A percentile compares a stretch with the other conserved stretches of the same genome.
phyloP scores from a whole-genome alignment of 2,797 vertebrate genomes.

The Ispidina lecontei region DNA sequence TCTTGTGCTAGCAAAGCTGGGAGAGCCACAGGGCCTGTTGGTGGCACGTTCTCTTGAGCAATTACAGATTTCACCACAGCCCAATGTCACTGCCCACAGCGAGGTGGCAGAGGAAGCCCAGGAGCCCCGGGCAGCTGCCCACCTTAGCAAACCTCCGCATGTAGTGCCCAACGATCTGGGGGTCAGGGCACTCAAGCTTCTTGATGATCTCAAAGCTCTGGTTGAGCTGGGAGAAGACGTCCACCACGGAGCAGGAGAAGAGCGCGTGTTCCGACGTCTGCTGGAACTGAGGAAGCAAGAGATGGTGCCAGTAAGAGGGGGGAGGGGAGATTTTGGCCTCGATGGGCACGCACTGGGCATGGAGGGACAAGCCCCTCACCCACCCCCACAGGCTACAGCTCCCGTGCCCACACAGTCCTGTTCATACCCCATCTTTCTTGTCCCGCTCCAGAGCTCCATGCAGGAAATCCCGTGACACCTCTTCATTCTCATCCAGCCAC shows the following conservation, averaged over 20 bases:
- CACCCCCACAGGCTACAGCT: fast-evolving
- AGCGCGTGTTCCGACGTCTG: constrained; percentile 96
- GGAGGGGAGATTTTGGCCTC: neutral
- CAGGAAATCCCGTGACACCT: constrained; percentile 95
- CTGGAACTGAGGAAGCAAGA: constrained; percentile 86
- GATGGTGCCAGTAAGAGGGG: neutral
- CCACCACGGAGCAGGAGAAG: constrained; percentile 98
- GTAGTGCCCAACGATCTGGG: constrained; percentile 97
- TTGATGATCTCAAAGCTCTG: constrained; percentile 99
- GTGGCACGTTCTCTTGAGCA: neutral
- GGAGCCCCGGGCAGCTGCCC: neutral
- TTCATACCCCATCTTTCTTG: constrained; percentile 96
- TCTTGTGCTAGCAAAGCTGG: neutral
- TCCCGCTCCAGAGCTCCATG: constrained; percentile 96
- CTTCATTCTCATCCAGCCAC: constrained; percentile 99
- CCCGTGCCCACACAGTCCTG: neutral
- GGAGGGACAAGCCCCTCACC: neutral
- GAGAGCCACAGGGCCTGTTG: neutral
- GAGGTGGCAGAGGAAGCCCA: neutral
- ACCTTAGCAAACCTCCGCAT: constrained; percentile 99
- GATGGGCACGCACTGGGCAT: neutral
- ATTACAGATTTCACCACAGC: neutral
- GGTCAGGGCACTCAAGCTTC: constrained; percentile 96
- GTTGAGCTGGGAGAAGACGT: constrained; percentile 98
- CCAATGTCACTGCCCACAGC: fast-evolving